Base-by-base conservation (phyloP, 2,797 vertebrate genomes). In the Falco cherrug region DNA sequence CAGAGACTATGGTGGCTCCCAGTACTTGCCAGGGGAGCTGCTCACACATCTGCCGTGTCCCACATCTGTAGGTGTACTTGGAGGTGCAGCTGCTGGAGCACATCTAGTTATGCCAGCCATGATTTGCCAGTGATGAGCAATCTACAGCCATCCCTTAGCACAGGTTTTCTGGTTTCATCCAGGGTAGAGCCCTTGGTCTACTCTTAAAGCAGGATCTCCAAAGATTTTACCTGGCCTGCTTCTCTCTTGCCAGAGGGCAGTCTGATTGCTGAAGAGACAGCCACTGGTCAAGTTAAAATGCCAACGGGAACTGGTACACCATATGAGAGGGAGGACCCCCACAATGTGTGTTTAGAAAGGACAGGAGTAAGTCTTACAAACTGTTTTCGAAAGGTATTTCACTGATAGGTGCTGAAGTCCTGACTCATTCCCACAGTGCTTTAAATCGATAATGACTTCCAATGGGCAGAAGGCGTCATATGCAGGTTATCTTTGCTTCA, bases 281-380 rank as follows among this genome's bases (percentile, higher is more conserved):
- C 6, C 77, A 70, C 33, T 17, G 16, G 13, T 11, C 3, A 1
- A 78, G 45, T 45, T 16, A 81, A 87, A 87, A 75, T 3, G 5
- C 5, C 0, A 0, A 16, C 18, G 21, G 47, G 43, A 86, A 47
- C 29, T 43, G 13, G 18, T 0, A 0, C 8, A 47, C 12, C 16
- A 2, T 50, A 24, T 4, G 3, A 79, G 59, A 57, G 4, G 1
- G 3, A 18, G 13, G 5, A 79, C 0, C 3, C 6, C n/a, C 25
- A 53, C 17, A 82, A 3, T 43, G 31, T 29, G 4, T 82, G 11
- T 69, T 73, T 54, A 35, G 33, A 85, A 87, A 93, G 22, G 28
- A 35, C 17, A 60, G 31, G 20, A 57, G 6, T 22, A 82, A 64
- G 76, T 33, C 10, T 85, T 69, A 61, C 69, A 89, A 82, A 31